Conservation (phyloP, 2,888 invertebrate genomes). For the Sericinus montela region DNA sequence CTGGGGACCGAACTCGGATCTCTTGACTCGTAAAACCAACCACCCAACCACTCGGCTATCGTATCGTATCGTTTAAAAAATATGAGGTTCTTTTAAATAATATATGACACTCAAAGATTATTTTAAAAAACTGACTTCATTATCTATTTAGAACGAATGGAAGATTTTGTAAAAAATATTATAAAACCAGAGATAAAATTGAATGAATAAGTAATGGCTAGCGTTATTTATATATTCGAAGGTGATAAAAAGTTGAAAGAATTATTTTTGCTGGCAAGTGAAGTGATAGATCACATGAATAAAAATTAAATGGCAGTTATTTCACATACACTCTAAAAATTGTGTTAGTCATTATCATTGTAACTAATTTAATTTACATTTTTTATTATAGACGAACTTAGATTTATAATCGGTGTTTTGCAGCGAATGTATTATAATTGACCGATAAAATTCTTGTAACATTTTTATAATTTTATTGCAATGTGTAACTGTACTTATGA, state of each 20-base stretch:
- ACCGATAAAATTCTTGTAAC: neutral
- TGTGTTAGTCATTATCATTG: constrained; percentile 8
- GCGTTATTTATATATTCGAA: constrained; percentile 1
- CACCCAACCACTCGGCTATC: too few relatives aligned
- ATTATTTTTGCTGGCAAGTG: constrained; percentile 3
- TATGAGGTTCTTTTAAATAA: too few relatives aligned
- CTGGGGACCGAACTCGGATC: too few relatives aligned
- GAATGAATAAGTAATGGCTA: constrained; percentile 8
- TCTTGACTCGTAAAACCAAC: too few relatives aligned
- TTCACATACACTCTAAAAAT: constrained; percentile 3
- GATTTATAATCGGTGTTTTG: constrained; percentile 26
- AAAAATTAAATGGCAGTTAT: constrained; percentile 10
- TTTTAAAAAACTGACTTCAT: too few relatives aligned
- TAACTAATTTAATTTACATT: constrained; percentile 19
- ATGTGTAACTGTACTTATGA: too few relatives aligned
- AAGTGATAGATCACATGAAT: neutral
- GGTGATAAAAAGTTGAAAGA: constrained; percentile 4
- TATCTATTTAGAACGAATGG: too few relatives aligned
- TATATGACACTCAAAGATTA: too few relatives aligned
- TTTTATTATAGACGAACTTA: constrained; percentile 22
- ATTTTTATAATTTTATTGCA: too few relatives aligned
- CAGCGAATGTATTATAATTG: constrained; percentile 16
- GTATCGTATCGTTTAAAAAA: too few relatives aligned
- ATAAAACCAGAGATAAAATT: neutral
- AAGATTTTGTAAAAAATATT: neutral